These are phyloP conservation scores for Coremacera marginata DNA, from an alignment of 2,888 invertebrate genomes.

Conservation along the genomic window DNA sequence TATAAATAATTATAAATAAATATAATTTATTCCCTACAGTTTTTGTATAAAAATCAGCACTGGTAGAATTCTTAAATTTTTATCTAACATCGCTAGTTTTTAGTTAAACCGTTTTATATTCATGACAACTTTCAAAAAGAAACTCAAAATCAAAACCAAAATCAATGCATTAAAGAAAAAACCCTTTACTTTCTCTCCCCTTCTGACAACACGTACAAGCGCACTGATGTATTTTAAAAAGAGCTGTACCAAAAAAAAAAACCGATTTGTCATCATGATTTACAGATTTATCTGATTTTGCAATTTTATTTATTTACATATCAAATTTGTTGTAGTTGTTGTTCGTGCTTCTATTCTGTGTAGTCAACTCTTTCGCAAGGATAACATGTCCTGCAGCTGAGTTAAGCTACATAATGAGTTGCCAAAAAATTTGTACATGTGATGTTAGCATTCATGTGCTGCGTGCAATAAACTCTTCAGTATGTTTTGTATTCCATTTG, in stretches of 20 bases:
- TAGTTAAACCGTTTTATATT: too few relatives aligned
- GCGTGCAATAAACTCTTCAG: constrained; percentile 34
- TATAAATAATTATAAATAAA: too few relatives aligned
- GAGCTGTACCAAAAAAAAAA: constrained; percentile 40
- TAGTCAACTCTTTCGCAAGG: constrained; percentile 22
- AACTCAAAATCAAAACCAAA: not conserved
- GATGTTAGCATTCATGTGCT: constrained; percentile 38
- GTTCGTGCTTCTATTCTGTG: not conserved
- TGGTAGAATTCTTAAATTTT: too few relatives aligned
- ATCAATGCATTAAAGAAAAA: not conserved
- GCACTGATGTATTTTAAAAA: not conserved
- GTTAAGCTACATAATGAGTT: constrained; percentile 51
- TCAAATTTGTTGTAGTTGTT: constrained; percentile 23
- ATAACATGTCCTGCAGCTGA: constrained; percentile 47
- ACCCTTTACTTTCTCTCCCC: too few relatives aligned
- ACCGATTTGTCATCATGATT: constrained; percentile 60
- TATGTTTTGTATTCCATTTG: too few relatives aligned
- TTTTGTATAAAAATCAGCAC: too few relatives aligned
- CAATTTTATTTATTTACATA: constrained; percentile 29
- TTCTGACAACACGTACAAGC: too few relatives aligned
- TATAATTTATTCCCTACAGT: too few relatives aligned
- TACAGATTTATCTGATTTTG: constrained; percentile 52
- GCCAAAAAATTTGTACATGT: constrained; percentile 45
- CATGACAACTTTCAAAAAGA: not conserved
- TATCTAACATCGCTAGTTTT: too few relatives aligned